Evolutionary conservation across 1,140 invertebrate genomes (phyloP), one percentile per base, ranked within the genome.

Genomic region (Yoshiicerus persimilis): DNA sequence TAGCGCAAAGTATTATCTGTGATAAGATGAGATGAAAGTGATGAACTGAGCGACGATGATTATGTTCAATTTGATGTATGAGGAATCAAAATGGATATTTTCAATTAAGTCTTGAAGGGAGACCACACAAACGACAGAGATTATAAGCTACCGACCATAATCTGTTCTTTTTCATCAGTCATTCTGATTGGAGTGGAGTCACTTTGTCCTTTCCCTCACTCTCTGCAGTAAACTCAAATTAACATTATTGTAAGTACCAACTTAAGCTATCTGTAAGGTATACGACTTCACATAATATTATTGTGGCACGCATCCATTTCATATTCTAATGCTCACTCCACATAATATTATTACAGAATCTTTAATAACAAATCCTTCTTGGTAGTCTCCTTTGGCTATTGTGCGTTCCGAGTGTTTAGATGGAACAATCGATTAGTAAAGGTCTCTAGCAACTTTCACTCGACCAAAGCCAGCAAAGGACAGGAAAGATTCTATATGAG

Each of bases 31-130:
- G 30, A 36, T 36, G 30, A 36, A 36, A 36, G 75, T n/a, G 30
- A 16, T 36, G 20, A 32, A 13, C 6, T 10, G 30, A 20, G 38
- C 25, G 84, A 64, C 25, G 32, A 85, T 56, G 39, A 85, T 41
- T 85, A 47, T 64, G 39, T 84, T 47, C 11, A 30, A 66, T 87
- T 34, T 87, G 77, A 38, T 84, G 87, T 87, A 84, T 84, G 47
- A 84, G 38, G 80, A 87, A 88, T 88, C 80, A 83, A 88, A 88
- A 88, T 86, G 88, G 70, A 84, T 88, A 88, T 88, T 88, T 87
- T 88, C 88, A 88, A 88, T 88, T 87, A 88, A 87, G 86, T 86
- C 84, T 56, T 83, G 88, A 86, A 83, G 56, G 47, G 88, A 88
- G 88, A 88, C 88, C 88, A 88, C 85, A 89, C 80, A 87, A 87